Percentiles rank a stretch among this genome's conserved stretches.
Conservation (phyloP, 2,113 vertebrate genomes). For the Syngnathus scovelli region DNA sequence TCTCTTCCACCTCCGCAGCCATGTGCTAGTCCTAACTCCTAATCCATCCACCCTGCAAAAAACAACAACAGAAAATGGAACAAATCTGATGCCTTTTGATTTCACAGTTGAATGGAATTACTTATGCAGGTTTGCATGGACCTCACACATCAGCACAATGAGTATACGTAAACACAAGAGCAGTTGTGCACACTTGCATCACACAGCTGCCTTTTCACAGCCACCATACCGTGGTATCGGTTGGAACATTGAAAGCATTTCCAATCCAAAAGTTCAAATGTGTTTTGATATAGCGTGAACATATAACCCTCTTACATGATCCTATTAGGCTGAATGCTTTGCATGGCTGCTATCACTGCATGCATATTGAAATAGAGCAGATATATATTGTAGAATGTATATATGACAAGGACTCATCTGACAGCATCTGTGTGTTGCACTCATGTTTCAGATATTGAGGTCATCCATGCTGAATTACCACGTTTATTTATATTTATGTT, state of each 20-base stretch:
- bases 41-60: constrained; percentile 14
- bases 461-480: constrained; percentile 39
- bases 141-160: constrained; percentile 25
- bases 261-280: constrained; percentile 45
- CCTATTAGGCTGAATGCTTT: constrained; percentile 41
- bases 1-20: constrained; percentile 22
- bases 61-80: constrained; percentile 19
- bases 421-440: constrained; percentile 24
- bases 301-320: constrained; percentile 30
- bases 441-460: constrained; percentile 52
- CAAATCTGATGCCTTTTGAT: constrained; percentile 53
- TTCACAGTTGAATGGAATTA: constrained; percentile 49
- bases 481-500: neutral
- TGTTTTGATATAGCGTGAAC: constrained; percentile 49
- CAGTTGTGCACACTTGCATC: neutral
- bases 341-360: constrained; percentile 42
- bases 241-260: constrained; percentile 38
- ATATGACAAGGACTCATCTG: constrained; percentile 20
- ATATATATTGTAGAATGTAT: constrained; percentile 17
- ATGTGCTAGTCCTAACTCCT: neutral
- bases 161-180: constrained; percentile 10
- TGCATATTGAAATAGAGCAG: constrained; percentile 46
- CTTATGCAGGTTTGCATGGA: constrained; percentile 19
- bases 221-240: constrained; percentile 10
- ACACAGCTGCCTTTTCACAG: constrained; percentile 19